A percentile compares a stretch with the other conserved stretches of the same genome.
Evolutionary conservation across 2,797 vertebrate genomes (phyloP).

Genomic region (Sebastolobus alascanus): DNA sequence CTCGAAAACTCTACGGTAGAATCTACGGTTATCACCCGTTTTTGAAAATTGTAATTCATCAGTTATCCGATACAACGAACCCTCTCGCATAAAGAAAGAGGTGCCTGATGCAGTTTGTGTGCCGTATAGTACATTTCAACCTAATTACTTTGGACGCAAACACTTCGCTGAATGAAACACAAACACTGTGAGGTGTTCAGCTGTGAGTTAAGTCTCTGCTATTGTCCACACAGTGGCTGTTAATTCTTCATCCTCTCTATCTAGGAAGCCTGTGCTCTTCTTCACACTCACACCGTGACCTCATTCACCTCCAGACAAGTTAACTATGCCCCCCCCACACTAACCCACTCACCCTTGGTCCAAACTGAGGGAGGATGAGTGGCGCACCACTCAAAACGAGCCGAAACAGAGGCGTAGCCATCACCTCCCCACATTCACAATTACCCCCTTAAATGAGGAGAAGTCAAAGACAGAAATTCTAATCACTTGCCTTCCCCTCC

Average conservation of each 20-base stretch:
- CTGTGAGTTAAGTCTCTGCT: slow-evolving; percentile 38
- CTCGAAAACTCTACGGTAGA: too few relatives aligned
- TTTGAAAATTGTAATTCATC: background rate
- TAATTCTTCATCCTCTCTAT: slow-evolving; percentile 51
- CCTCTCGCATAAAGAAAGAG: background rate
- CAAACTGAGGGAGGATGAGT: slow-evolving; percentile 67
- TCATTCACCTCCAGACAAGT: slow-evolving; percentile 75
- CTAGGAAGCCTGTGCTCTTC: slow-evolving; percentile 59
- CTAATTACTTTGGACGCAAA: slow-evolving; percentile 40
- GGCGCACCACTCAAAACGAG: slow-evolving; percentile 75
- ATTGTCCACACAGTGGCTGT: slow-evolving; percentile 54
- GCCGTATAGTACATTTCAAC: slow-evolving; percentile 16
- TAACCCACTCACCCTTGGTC: slow-evolving; percentile 57
- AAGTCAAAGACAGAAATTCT: slow-evolving; percentile 85
- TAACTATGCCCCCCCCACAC: slow-evolving; percentile 54
- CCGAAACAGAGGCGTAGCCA: slow-evolving; percentile 79
- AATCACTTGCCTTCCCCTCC: slow-evolving; percentile 84
- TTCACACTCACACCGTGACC: slow-evolving; percentile 70
- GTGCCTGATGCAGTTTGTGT: slow-evolving; percentile 8
- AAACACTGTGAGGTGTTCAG: slow-evolving; percentile 48
- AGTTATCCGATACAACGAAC: background rate
- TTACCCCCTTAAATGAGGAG: slow-evolving; percentile 81
- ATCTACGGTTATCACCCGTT: background rate
- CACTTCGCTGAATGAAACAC: slow-evolving; percentile 35
- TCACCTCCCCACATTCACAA: slow-evolving; percentile 85